A percentile compares a stretch with the other conserved stretches of the same genome.
These are phyloP conservation scores for Ceratosolen fusciceps DNA, from an alignment of 1,140 invertebrate species.

Conservation along the genomic window DNA sequence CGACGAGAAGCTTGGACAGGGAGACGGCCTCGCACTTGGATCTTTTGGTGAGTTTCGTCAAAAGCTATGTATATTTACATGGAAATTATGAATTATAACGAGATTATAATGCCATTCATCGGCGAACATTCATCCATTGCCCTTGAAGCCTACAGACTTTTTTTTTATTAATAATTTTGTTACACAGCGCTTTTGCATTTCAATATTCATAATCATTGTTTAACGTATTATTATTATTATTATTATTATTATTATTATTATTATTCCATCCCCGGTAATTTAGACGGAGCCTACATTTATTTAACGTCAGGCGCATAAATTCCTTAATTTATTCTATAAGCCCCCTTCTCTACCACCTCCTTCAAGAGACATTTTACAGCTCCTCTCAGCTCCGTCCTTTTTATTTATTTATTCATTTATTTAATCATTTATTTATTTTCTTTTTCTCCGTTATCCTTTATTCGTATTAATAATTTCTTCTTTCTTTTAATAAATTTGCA, in stretches of 20 bases:
- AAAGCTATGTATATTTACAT: no score
- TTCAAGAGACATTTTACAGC: background rate
- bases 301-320: background rate
- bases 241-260: no score
- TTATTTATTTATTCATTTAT: no score
- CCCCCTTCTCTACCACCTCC: background rate
- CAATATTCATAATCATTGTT: no score
- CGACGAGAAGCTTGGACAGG: conserved; percentile 84
- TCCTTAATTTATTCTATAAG: background rate
- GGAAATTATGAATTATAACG: background rate
- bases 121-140: no score
- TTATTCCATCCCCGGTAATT: no score
- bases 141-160: no score
- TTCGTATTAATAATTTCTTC: background rate
- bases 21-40: conserved; percentile 83
- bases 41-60: conserved; percentile 71
- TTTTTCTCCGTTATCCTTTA: no score
- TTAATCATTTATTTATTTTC: no score
- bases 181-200: no score
- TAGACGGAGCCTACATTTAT: background rate
- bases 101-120: background rate
- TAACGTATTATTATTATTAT: no score
- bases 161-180: no score
- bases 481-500: background rate
- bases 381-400: background rate